Percentiles rank a stretch among this genome's conserved stretches.
Evolutionary conservation across 2,113 vertebrate genomes (phyloP).

Genomic region (Petaurus breviceps): DNA sequence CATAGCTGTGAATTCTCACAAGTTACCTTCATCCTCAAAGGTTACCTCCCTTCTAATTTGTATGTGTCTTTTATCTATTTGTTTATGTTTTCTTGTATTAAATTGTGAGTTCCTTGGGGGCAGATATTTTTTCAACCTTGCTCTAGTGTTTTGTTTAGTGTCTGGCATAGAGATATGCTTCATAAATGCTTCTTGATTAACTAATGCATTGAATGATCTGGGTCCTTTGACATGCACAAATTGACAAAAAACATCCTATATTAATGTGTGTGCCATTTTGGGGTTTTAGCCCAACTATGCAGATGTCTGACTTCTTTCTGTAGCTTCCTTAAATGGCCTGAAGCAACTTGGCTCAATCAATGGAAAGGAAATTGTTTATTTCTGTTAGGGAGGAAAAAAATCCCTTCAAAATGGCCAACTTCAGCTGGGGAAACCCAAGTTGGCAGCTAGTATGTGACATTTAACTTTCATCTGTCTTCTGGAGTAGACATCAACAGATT

Average conservation of each 20-base stretch:
- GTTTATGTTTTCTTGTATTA: background rate
- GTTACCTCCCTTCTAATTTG: background rate
- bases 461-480: background rate
- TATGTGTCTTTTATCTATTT: background rate
- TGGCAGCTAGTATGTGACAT: background rate
- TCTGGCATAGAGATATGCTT: background rate
- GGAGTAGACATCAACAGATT: background rate
- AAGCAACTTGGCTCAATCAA: background rate
- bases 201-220: background rate
- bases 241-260: background rate
- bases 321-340: background rate
- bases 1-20: too few relatives aligned
- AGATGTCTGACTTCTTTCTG: background rate
- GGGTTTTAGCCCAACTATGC: background rate
- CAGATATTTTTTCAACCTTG: background rate
- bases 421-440: conserved; percentile 23
- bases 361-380: background rate
- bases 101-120: background rate
- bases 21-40: background rate
- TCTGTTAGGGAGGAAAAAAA: background rate
- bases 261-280: background rate
- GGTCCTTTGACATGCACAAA: background rate
- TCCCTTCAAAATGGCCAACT: background rate
- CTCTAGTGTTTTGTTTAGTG: background rate
- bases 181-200: background rate